Conservation (phyloP, 2,113 vertebrate genomes). For the Nestor notabilis region DNA sequence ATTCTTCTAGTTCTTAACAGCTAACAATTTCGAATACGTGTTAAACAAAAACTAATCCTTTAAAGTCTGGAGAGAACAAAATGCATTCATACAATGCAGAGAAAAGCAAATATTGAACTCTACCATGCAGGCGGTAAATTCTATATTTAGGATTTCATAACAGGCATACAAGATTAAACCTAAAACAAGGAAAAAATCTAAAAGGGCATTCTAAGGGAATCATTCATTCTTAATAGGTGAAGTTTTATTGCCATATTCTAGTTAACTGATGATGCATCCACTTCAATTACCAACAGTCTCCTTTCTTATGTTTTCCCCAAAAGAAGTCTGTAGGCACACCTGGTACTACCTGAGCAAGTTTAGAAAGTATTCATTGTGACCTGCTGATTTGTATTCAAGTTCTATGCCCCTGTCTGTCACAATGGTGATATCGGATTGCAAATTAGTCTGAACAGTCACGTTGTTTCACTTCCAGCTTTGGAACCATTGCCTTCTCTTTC, state of each 20-base stretch:
- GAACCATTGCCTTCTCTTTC: neutral
- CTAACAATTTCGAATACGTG: neutral
- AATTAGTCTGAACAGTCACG: neutral
- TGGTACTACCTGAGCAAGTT: neutral
- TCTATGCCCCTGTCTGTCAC: neutral
- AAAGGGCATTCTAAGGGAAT: neutral
- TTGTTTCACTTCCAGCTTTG: neutral
- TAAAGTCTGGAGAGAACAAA: neutral
- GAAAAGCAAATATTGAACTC: neutral
- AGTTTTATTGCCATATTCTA: neutral
- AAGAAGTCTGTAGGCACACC: neutral
- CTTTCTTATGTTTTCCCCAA: neutral
- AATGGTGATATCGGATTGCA: rapidly evolving
- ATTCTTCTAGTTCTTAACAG: neutral
- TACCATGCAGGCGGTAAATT: neutral
- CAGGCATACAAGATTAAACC: neutral
- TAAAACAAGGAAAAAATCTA: neutral
- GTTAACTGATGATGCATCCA: neutral
- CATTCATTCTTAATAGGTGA: neutral
- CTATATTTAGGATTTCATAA: neutral
- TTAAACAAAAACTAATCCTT: neutral
- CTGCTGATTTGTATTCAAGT: neutral
- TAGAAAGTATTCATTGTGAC: neutral
- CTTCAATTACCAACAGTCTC: neutral
- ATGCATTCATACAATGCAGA: neutral